Evolutionary conservation across 2,888 invertebrate species (phyloP).

Genomic region (Cephus pygmeus): DNA sequence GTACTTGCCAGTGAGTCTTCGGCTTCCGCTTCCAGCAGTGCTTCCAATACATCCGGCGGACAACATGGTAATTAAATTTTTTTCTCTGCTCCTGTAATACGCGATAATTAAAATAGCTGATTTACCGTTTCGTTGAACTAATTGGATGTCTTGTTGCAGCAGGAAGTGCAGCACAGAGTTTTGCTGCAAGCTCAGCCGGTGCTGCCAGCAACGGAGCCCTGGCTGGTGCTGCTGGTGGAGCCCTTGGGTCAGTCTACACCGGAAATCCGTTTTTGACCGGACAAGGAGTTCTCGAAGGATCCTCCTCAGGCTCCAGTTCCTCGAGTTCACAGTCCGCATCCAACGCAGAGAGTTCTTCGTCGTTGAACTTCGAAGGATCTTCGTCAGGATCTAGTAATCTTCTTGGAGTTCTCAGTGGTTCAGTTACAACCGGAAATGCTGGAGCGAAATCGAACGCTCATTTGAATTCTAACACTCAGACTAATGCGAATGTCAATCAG

Average conservation of each 20-base stretch:
- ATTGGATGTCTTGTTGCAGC: neutral
- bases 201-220: neutral
- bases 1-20: neutral
- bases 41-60: neutral
- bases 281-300: neutral
- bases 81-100: neutral
- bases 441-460: conserved; percentile 1
- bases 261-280: conserved; percentile 8
- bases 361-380: neutral
- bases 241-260: neutral
- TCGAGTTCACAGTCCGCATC: neutral
- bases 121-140: neutral
- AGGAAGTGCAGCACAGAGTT: neutral
- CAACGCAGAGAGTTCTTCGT: neutral
- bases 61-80: neutral
- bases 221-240: neutral
- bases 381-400: neutral
- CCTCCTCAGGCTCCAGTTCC: neutral
- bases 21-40: neutral
- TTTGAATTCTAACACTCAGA: neutral
- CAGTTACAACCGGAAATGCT: neutral
- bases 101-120: neutral
- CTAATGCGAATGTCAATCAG: neutral
- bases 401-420: neutral
- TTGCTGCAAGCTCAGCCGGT: neutral